Evolutionary conservation across 2,797 vertebrate species (phyloP).

Genomic region (Anabas testudineus): DNA sequence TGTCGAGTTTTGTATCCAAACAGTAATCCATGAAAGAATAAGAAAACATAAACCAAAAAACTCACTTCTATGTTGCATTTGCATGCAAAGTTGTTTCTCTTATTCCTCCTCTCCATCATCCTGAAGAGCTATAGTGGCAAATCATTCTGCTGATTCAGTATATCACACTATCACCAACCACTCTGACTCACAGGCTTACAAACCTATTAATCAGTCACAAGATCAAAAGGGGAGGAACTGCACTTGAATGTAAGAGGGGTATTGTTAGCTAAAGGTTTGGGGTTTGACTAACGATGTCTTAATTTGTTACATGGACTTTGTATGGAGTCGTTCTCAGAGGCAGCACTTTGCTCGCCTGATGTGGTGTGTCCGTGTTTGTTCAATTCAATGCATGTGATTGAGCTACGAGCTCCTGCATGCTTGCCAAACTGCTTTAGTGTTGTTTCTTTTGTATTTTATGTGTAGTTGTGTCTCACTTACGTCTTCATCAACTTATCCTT

Average conservation of each 20-base stretch:
- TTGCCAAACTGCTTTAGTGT: conserved; percentile 87
- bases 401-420: conserved; percentile 88
- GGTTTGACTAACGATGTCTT: conserved; percentile 84
- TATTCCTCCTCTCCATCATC: conserved; percentile 78
- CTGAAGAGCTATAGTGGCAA: conserved; percentile 72
- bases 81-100: conserved; percentile 85
- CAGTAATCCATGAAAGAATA: conserved; percentile 81
- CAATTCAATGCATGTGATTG: conserved; percentile 89
- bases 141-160: conserved; percentile 69
- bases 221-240: conserved; percentile 82
- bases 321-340: conserved; percentile 83
- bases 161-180: conserved; percentile 72
- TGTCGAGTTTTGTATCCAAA: conserved; percentile 79
- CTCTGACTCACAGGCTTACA: conserved; percentile 76
- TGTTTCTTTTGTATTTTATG: conserved; percentile 85
- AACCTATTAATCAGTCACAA: conserved; percentile 78
- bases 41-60: conserved; percentile 87
- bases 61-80: conserved; percentile 85
- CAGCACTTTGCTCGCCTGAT: conserved; percentile 83
- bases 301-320: conserved; percentile 86
- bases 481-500: conserved; percentile 83
- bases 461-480: conserved; percentile 85
- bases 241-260: conserved; percentile 86
- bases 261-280: conserved; percentile 78
- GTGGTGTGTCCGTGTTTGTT: conserved; percentile 88